These are phyloP conservation scores for Naso thynnoides DNA, from an alignment of 2,797 vertebrate species.

Conservation along the genomic window DNA sequence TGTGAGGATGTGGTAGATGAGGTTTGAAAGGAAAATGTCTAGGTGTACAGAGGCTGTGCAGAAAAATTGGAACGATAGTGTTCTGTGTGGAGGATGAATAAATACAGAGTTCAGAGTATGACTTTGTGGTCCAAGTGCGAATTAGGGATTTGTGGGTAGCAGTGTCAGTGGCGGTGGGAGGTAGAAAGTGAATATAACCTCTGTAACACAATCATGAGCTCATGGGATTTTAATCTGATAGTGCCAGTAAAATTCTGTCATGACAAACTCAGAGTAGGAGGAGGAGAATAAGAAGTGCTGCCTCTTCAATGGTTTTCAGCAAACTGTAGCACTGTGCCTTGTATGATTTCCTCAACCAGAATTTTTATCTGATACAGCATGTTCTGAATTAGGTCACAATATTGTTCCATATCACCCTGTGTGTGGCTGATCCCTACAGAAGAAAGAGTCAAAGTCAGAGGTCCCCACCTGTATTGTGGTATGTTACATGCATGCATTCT, in stretches of 20 bases:
- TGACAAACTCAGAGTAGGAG: slow-evolving; percentile 23
- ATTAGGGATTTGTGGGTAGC: slow-evolving; percentile 40
- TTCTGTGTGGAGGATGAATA: slow-evolving; percentile 14
- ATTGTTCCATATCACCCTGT: background rate
- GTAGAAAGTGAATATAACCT: slow-evolving; percentile 11
- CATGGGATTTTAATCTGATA: slow-evolving; percentile 22
- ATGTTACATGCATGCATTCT: background rate
- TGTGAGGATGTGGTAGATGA: slow-evolving; percentile 68
- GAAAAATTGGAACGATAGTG: slow-evolving; percentile 42
- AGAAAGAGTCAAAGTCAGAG: background rate
- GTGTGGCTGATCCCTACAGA: background rate
- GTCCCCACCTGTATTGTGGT: background rate
- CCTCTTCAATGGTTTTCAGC: slow-evolving; percentile 2
- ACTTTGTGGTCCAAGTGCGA: slow-evolving; percentile 35
- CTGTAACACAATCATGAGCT: slow-evolving; percentile 17
- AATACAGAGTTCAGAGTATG: slow-evolving; percentile 26
- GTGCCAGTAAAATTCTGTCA: background rate
- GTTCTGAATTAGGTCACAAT: background rate
- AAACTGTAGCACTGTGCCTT: background rate
- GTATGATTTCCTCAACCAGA: background rate
- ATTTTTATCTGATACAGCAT: background rate
- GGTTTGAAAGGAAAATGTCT: slow-evolving; percentile 66
- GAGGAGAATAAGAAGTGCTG: background rate
- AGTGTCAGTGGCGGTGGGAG: slow-evolving; percentile 15
- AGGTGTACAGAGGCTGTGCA: slow-evolving; percentile 38